phyloP scores from a whole-genome alignment of 2,797 vertebrate species.

The Acridotheres tristis region DNA sequence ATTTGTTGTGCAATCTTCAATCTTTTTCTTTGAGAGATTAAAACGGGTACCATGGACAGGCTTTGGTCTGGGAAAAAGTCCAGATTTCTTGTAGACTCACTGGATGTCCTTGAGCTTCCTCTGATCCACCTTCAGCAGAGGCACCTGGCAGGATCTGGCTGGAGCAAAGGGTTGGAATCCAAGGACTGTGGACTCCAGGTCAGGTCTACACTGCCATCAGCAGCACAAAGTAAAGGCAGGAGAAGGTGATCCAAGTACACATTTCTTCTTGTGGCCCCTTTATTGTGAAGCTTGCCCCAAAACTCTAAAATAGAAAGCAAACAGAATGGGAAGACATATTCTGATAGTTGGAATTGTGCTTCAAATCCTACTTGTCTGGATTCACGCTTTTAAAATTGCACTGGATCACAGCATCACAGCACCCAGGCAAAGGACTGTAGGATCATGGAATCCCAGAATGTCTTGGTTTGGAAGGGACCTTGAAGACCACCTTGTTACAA shows the following conservation, averaged over 20 bases:
- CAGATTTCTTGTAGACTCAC: background rate
- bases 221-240: background rate
- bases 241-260: background rate
- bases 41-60: background rate
- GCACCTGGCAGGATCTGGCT: background rate
- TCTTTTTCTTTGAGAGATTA: background rate
- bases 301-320: background rate
- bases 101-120: background rate
- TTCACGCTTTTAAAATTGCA: background rate
- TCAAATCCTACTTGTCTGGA: background rate
- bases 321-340: background rate
- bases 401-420: background rate
- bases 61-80: background rate
- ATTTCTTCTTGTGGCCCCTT: background rate
- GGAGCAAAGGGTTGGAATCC: background rate
- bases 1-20: background rate
- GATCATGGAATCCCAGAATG: background rate
- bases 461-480: background rate
- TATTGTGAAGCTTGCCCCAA: background rate
- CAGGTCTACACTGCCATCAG: background rate
- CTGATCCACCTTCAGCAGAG: background rate
- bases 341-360: background rate
- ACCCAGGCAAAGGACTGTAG: background rate
- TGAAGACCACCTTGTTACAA: background rate
- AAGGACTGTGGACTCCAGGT: rapidly evolving